These are phyloP conservation scores for Lasioglossum leucozonium DNA, from an alignment of 2,888 invertebrate genomes.

Conservation along the genomic window DNA sequence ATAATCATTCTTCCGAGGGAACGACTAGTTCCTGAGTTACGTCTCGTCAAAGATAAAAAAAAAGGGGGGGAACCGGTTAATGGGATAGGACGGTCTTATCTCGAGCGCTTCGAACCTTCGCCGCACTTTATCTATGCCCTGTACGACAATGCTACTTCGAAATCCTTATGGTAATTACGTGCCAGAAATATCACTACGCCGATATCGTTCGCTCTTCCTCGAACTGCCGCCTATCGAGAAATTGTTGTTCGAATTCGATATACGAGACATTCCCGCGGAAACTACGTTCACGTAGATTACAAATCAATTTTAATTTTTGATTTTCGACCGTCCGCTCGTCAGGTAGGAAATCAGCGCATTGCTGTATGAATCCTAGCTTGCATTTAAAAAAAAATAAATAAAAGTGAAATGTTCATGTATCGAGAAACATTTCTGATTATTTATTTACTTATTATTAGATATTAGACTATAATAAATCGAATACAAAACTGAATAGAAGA, in stretches of 20 bases:
- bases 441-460: no score
- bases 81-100: conserved; percentile 60
- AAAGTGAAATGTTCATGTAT: no score
- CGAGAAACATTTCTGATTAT: no score
- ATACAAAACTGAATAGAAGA: no score
- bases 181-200: background rate
- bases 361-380: background rate
- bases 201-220: no score
- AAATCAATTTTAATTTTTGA: background rate
- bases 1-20: conserved; percentile 69
- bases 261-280: background rate
- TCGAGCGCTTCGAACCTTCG: conserved; percentile 37
- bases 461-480: no score
- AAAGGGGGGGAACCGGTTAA: conserved; percentile 53
- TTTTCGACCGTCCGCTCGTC: background rate
- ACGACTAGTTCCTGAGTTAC: conserved; percentile 63
- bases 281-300: background rate
- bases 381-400: no score
- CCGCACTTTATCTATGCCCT: conserved; percentile 31
- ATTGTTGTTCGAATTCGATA: background rate
- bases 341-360: background rate
- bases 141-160: conserved; percentile 22
- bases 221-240: background rate
- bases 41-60: conserved; percentile 67
- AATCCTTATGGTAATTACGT: conserved; percentile 44